Evolutionary conservation across 2,113 vertebrate species (phyloP), one percentile per base, ranked within the genome.

Genomic region (Gadus macrocephalus): DNA sequence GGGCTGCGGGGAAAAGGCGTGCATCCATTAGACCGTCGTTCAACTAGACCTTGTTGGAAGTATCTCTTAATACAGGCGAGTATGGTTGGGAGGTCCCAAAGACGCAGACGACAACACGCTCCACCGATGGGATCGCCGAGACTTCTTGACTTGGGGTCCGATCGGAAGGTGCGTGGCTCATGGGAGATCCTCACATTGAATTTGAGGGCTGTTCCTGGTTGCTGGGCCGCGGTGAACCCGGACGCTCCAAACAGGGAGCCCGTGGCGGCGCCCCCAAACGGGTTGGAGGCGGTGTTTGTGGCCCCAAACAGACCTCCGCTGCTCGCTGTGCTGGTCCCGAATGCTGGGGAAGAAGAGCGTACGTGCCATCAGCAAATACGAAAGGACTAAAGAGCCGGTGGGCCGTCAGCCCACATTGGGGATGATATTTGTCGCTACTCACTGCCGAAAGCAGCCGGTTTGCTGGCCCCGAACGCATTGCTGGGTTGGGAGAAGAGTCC

Each of bases 401-500:
- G 42, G 12, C 42, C 42, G 2, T 14, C 12, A 35, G 4, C 31
- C 5, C 31, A 35, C 31, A 35, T 49, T 8, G 42, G 42, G 42
- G 42, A 49, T 49, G 42, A 49, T 9, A 49, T 67, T 27, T n/a
- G 14, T 62, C 14, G 25, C 64, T 27, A 80, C 96, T 96, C 85
- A 98, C 95, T 96, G 74, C 97, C 95, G 77, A 99, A 99, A 0
- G 94, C 90, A 0, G 93, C 86, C 0, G 97, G 95, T 58, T 99
- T 98, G 72, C 78, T 94, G 87, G 96, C 92, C 0, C 93, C 91
- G 14, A 98, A 98, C n/a, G 96, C 96, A 94, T 98, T 99, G 64
- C 72, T 96, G 53, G 88, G 95, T 75, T 95, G 94, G 0, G 97
- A 97, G 89, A 99, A 99, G 76, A 99, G 95, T 64, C 97, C 92